Base-by-base conservation (phyloP, 2,113 vertebrate genomes). In the Tragelaphus imberbis region DNA sequence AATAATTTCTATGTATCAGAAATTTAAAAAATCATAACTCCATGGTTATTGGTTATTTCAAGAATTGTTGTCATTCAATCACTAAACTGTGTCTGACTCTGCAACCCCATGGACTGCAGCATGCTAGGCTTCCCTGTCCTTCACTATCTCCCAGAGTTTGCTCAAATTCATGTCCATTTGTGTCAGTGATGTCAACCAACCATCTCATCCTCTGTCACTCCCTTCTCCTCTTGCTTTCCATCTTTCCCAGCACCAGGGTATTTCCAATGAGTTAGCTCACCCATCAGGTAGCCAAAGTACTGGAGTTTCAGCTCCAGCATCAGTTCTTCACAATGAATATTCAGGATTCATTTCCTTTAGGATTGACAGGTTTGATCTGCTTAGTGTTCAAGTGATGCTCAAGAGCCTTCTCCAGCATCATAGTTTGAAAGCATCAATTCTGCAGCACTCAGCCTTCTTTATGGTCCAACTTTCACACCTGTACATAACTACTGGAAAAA, bases 21-120 rank as follows among this genome's bases (percentile, higher is more conserved):
- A 7, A 19, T 30, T 3, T 0, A 8, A 21, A 77, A 21, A 10
- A 10, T 6, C 1, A 33, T 33, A 65, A 87, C n/a, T 1, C 25
- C 25, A 55, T 49, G 23, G 84, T 16, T 63, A 77, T 3, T 40
- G 15, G 6, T 11, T 87, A 21, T 77, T 61, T 59, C 65, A 14
- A 93, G n/a, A 84, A 8, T 30, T 77, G 19, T 13, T 75, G n/a
- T 75, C 36, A 23, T 75, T 75, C 21, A 40, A 25, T 75, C 21
- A 75, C 36, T 40, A 75, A 75, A 40, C 36, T 40, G 21, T 40
- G 68, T 75, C 65, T 40, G 21, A 13, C 68, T 75, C 36, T 75
- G 19, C 10, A 75, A 44, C 10, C 36, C 68, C 21, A 75, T 6
- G 36, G 36, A 25, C 36, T 40, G 21, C 68, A 75, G 68, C 68